Base-by-base conservation (phyloP, 1,140 invertebrate genomes). In the Trichoplusia ni region DNA sequence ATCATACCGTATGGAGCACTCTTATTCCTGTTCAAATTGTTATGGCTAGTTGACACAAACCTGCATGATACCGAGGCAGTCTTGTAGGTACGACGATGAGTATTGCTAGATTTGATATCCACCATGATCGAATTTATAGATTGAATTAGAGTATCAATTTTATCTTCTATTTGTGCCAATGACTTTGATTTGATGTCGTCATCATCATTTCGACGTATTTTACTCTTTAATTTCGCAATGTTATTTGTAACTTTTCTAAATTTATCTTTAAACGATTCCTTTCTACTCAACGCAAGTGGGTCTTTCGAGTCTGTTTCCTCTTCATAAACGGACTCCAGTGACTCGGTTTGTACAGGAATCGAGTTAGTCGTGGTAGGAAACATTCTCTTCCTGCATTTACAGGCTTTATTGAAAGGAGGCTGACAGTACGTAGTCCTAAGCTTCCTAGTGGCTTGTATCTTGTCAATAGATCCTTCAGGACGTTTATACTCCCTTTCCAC, bases 111-210 rank as follows among this genome's bases (percentile, higher is more conserved):
- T 64, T 73, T 75, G 11, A 83, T 72, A 54, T 82, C 73, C 38
- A 46, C n/a, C 8, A 83, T 75, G 33, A 83, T 75, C 16, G 40
- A 71, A 49, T 86, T 81, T 8, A 86, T 69, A 6, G 75, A 77
- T 14, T 74, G 47, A 21, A 86, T 80, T 42, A 88, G 66, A 18
- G 23, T 44, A 16, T 80, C 72, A 13, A 79, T 47, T 49, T 80
- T 80, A 7, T 53, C 40, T 71, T 79, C 76, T 42, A 80, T 74
- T 8, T 8, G 64, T 14, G 8, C 16, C 29, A 77, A 54, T 2
- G 69, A 64, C 29, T 44, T 59, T 29, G 51, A 31, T 62, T 51
- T 72, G 13, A 49, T 16, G 6, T 64, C 23, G 58, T 46, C 14
- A 7, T 42, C 23, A 40, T 62, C 46, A 19, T 13, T 23, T 51